Evolutionary conservation across 2,797 vertebrate genomes (phyloP).

Genomic region (Karalla daura): DNA sequence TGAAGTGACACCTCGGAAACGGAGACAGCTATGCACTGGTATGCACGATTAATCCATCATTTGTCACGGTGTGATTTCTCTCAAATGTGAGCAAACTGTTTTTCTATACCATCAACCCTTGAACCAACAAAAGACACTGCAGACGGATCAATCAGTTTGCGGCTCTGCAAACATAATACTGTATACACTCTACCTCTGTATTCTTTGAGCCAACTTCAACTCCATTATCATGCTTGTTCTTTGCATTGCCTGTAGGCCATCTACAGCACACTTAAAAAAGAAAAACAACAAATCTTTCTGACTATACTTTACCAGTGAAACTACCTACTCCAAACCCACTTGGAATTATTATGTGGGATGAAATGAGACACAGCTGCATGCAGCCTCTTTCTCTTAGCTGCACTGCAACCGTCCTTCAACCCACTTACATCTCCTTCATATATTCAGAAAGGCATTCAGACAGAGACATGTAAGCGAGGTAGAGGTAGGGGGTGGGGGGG

Average conservation of each 20-base stretch:
- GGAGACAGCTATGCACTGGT: too few species aligned
- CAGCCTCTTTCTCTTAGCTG: neutral
- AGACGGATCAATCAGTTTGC: too few species aligned
- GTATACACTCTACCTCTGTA: too few species aligned
- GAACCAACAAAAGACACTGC: too few species aligned
- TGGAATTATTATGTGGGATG: neutral
- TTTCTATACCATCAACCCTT: too few species aligned
- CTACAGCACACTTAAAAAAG: neutral
- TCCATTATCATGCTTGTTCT: too few species aligned
- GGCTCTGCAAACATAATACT: too few species aligned
- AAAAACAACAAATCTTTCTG: neutral
- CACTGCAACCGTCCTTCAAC: neutral
- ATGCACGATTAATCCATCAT: too few species aligned
- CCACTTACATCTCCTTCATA: neutral
- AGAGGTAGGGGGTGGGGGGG: too few species aligned
- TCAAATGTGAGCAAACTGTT: too few species aligned
- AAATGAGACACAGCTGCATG: neutral
- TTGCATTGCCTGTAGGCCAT: neutral
- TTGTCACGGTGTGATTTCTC: neutral
- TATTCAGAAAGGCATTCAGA: constrained; percentile 1
- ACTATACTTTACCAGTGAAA: neutral
- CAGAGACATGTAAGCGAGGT: neutral
- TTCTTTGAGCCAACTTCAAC: too few species aligned
- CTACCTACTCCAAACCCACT: neutral
- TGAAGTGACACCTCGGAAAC: constrained; percentile 33